Conservation (phyloP, 2,113 vertebrate species). For the Cavia porcellus region DNA sequence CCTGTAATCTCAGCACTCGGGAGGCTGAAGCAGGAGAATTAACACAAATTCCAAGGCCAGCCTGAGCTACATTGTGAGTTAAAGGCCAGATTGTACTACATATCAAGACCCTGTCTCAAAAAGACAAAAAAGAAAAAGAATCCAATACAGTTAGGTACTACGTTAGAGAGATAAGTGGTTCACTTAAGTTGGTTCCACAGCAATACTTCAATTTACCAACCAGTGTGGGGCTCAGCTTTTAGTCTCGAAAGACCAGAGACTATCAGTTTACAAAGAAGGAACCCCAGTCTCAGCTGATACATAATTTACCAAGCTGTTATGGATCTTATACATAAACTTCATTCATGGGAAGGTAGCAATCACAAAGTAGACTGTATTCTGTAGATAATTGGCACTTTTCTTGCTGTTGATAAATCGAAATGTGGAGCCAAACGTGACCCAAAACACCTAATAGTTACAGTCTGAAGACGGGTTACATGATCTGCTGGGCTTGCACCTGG, state of each 20-base stretch:
- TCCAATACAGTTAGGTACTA: neutral
- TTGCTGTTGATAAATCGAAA: neutral
- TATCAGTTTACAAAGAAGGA: neutral
- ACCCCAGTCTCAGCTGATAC: neutral
- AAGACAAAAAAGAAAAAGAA: too few species aligned
- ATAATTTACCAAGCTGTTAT: neutral
- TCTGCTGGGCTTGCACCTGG: neutral
- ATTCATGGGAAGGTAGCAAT: neutral
- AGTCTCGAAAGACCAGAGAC: neutral
- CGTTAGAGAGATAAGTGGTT: neutral
- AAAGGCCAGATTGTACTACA: too few species aligned
- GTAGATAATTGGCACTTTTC: neutral
- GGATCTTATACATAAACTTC: neutral
- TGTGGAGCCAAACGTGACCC: neutral
- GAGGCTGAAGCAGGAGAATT: neutral
- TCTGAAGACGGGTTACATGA: neutral
- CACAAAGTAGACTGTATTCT: neutral
- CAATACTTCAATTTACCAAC: neutral
- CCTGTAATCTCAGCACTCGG: neutral
- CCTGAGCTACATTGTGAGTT: too few species aligned
- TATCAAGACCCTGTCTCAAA: too few species aligned
- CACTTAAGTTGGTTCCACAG: neutral
- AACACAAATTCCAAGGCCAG: too few species aligned
- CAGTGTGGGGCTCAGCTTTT: neutral
- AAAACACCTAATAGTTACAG: neutral